Percentiles rank a stretch among this genome's conserved stretches.
Evolutionary conservation across 2,888 invertebrate genomes (phyloP).

Genomic region (Eupithecia subfuscata): DNA sequence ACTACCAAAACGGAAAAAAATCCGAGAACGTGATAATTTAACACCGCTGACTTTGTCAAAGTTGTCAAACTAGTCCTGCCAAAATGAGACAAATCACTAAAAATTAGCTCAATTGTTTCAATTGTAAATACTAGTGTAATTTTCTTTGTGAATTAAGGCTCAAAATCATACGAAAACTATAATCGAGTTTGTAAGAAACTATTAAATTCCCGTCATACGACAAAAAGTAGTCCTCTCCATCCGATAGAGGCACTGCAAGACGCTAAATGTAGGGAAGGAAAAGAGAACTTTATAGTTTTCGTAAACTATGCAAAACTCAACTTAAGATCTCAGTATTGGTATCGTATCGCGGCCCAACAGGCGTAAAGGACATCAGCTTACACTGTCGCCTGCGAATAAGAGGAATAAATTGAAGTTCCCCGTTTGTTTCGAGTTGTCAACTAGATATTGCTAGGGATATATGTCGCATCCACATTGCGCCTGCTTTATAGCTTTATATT

Average conservation of each 20-base stretch:
- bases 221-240: neutral
- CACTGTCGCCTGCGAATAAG: constrained; percentile 44
- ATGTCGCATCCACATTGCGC: constrained; percentile 55
- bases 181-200: neutral
- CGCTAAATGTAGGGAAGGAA: neutral
- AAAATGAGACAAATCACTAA: neutral
- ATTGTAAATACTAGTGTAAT: too few relatives aligned
- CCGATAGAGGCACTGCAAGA: too few relatives aligned
- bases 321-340: neutral
- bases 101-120: too few relatives aligned
- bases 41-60: neutral
- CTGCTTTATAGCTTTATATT: constrained; percentile 41
- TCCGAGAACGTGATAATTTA: neutral
- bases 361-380: constrained; percentile 11
- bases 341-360: neutral
- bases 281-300: neutral
- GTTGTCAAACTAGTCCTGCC: neutral
- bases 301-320: neutral
- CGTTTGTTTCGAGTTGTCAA: constrained; percentile 58
- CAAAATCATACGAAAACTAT: neutral
- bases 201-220: neutral
- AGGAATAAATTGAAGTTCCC: constrained; percentile 62
- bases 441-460: constrained; percentile 54
- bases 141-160: too few relatives aligned
- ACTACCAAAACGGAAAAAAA: neutral